Evolutionary conservation across 2,888 invertebrate species (phyloP).

Genomic region (Prosopocoilus inquinatus): DNA sequence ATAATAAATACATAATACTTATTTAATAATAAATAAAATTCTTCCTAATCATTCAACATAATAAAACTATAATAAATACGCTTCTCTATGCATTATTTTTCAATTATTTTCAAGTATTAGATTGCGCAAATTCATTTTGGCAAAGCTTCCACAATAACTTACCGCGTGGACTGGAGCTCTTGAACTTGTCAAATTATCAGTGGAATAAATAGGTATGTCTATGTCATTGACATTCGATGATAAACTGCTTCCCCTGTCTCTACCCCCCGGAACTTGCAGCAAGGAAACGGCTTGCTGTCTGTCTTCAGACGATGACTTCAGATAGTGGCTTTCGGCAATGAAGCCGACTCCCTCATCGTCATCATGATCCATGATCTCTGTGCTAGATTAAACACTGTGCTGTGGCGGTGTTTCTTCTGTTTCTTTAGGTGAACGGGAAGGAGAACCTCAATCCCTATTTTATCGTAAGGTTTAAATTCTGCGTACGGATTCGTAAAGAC

Average conservation of each 20-base stretch:
- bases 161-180: slow-evolving; percentile 36
- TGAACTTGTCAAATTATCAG: slow-evolving; percentile 43
- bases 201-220: slow-evolving; percentile 57
- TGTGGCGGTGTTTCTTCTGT: not conserved
- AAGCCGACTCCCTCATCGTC: slow-evolving; percentile 55
- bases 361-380: slow-evolving; percentile 39
- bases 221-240: slow-evolving; percentile 58
- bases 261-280: slow-evolving; percentile 50
- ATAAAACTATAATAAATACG: too few relatives aligned
- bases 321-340: slow-evolving; percentile 56
- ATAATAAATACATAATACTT: too few relatives aligned
- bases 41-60: too few relatives aligned
- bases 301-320: slow-evolving; percentile 43
- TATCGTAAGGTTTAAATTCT: not conserved
- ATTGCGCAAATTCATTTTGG: too few relatives aligned
- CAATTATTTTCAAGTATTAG: too few relatives aligned
- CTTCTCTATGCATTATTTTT: too few relatives aligned
- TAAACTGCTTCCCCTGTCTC: slow-evolving; percentile 50
- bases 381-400: not conserved
- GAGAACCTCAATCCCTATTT: too few relatives aligned
- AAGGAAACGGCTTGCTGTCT: slow-evolving; percentile 46
- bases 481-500: not conserved
- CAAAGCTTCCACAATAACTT: slow-evolving; percentile 26
- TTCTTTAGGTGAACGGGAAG: not conserved
- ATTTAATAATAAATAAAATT: too few relatives aligned